Evolutionary conservation across 2,113 vertebrate genomes (phyloP).

Genomic region (Kryptolebias marmoratus): DNA sequence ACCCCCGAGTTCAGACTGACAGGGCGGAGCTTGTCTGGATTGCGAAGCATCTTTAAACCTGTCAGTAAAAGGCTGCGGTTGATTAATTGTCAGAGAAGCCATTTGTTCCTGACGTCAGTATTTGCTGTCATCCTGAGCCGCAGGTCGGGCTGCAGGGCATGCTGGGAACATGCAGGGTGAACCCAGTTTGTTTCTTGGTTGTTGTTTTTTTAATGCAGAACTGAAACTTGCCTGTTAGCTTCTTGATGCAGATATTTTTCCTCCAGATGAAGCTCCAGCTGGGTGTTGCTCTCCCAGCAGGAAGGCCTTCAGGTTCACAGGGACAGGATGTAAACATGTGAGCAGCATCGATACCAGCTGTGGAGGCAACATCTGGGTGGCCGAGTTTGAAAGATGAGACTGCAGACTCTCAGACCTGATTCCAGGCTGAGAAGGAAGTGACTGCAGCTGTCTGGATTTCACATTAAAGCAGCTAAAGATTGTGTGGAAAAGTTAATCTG

Average conservation of each 20-base stretch:
- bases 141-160: neutral
- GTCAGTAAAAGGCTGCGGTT: neutral
- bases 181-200: neutral
- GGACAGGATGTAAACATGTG: neutral
- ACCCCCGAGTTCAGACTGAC: no score
- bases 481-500: no score
- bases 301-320: neutral
- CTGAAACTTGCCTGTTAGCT: no score
- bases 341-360: neutral
- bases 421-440: neutral
- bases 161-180: neutral
- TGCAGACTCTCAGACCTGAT: neutral
- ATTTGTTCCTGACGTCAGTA: neutral
- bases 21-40: no score
- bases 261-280: neutral
- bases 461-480: neutral
- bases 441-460: neutral
- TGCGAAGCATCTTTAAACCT: no score
- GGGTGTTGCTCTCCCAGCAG: neutral
- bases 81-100: neutral
- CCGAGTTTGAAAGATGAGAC: neutral
- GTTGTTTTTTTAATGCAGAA: neutral
- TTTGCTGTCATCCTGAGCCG: neutral
- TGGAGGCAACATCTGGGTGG: neutral
- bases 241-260: no score